Base-by-base conservation (phyloP, 2,888 invertebrate species). In the Lochmaea capreae region DNA sequence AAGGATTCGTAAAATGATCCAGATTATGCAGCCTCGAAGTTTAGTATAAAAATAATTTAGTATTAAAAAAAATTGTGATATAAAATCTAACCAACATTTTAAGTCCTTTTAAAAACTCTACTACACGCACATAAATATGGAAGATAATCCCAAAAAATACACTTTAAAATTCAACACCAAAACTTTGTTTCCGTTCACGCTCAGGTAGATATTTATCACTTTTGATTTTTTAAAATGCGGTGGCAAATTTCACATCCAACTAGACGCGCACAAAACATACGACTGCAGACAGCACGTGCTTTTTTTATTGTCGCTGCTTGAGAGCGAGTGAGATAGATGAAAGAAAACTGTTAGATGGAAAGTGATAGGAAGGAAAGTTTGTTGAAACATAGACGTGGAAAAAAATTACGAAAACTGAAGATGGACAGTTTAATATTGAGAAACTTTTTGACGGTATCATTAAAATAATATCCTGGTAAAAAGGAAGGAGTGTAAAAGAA, bases 221-320 rank as follows among this genome's bases (percentile, higher is more conserved):
- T 58, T 59, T 67, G 18, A 6, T 46, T 57, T 58, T 57, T 59
- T 39, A 6, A 65, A 71, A 43, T 61, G 71, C 77, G 73, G 77
- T 76, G 73, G 78, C 79, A 73, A 78, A 75, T 67, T 69, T 77
- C 71, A 76, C 81, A 77, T 78, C 81, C 76, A 82, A 76, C 79
- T 79, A 77, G 78, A 78, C 81, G 81, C 82, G 83, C 84, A 83
- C 83, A 80, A 82, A 83, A 83, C 82, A 81, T 80, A 79, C 81
- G 84, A 85, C 84, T 85, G 84, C 79, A 80, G 70, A 74, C 74
- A 80, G 78, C 84, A 85, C 84, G 84, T 84, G 85, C 80, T 46
- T 84, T 79, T n/a, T 81, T 79, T 80, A 80, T 77, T 76, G 72
- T 69, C 68, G 73, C 57, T 66, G 77, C 76, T 26, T 43, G 43